phyloP scores from a whole-genome alignment of 2,888 invertebrate genomes.

The Stenotaenia linearis region DNA sequence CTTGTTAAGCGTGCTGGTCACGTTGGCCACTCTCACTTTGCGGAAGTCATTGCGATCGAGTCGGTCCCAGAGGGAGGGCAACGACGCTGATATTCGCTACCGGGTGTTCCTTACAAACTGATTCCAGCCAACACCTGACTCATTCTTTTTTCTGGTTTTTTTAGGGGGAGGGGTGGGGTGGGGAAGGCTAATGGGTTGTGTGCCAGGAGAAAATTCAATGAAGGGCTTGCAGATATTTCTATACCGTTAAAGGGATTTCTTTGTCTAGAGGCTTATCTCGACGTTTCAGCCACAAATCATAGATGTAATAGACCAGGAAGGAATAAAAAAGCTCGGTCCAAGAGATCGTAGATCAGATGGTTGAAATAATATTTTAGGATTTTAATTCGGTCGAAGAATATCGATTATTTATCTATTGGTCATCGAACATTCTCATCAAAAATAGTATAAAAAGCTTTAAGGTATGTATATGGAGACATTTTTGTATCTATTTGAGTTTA shows the following conservation, averaged over 20 bases:
- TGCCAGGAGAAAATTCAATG: conserved; percentile 12
- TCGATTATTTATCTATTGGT: too few relatives aligned
- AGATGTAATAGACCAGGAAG: not conserved
- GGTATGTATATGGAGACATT: too few relatives aligned
- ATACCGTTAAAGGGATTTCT: conserved; percentile 1
- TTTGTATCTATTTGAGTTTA: too few relatives aligned
- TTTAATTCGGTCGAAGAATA: too few relatives aligned
- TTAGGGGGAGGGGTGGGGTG: not conserved
- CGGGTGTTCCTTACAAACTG: not conserved
- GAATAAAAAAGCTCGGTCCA: not conserved
- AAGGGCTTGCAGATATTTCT: conserved; percentile 14
- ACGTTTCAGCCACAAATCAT: not conserved
- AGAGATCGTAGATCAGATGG: not conserved
- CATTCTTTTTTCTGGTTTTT: not conserved
- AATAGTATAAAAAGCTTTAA: too few relatives aligned
- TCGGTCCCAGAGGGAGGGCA: conserved; percentile 6
- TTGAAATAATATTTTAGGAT: too few relatives aligned
- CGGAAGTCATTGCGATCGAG: not conserved
- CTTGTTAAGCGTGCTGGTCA: not conserved
- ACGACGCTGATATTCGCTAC: not conserved
- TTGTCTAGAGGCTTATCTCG: not conserved
- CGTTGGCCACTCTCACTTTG: conserved; percentile 8
- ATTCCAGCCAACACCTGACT: not conserved
- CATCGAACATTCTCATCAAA: too few relatives aligned
- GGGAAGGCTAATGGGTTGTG: not conserved